phyloP scores from a whole-genome alignment of 2,797 vertebrate genomes.

The Molossus alvarezi region DNA sequence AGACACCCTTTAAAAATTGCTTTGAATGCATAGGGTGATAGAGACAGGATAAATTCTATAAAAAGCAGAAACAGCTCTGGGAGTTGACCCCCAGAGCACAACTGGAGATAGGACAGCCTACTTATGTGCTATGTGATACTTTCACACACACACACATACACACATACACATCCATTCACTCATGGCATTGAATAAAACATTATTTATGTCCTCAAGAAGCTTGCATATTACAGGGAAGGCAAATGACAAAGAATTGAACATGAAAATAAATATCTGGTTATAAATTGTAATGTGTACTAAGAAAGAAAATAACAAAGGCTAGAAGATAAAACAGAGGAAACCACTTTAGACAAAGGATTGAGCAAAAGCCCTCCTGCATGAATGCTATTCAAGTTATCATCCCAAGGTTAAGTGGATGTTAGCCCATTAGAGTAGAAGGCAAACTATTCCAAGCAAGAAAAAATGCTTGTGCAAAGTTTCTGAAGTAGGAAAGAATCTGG shows the following conservation, averaged over 20 bases:
- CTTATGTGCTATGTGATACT: not conserved
- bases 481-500: not conserved
- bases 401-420: not conserved
- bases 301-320: conserved; percentile 47
- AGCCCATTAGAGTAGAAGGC: not conserved
- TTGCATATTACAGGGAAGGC: not conserved
- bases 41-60: conserved; percentile 44
- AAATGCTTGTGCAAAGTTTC: not conserved
- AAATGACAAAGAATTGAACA: conserved; percentile 51
- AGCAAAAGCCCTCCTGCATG: not conserved
- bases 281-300: not conserved
- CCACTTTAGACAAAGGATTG: conserved; percentile 42
- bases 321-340: conserved; percentile 27
- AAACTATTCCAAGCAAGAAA: not conserved
- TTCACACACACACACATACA: not conserved
- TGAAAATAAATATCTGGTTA: conserved; percentile 58
- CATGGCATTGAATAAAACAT: not conserved
- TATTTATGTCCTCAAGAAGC: not conserved
- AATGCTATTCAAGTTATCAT: not conserved
- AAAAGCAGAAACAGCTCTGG: conserved; percentile 39
- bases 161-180: not conserved
- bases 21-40: conserved; percentile 23
- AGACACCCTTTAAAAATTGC: not conserved
- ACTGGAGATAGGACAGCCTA: not conserved
- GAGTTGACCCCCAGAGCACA: not conserved